These are phyloP conservation scores for Salpingus planirostris DNA, from an alignment of 2,888 invertebrate species.

Conservation along the genomic window DNA sequence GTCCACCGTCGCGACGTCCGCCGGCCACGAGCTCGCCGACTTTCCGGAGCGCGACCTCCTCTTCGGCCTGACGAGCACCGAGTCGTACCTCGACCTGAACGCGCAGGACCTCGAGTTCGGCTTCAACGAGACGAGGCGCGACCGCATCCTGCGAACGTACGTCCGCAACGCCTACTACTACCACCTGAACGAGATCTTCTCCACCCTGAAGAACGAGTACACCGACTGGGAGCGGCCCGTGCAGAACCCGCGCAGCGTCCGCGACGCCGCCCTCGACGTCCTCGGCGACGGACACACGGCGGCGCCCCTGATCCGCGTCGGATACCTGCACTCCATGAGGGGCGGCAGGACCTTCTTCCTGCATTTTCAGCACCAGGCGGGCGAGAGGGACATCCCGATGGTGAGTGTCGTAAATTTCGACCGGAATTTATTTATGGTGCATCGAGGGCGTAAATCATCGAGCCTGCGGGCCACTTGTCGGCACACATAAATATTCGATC, in stretches of 20 bases:
- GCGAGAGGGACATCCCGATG: slow-evolving; percentile 70
- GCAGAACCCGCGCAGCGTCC: slow-evolving; percentile 75
- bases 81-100: slow-evolving; percentile 75
- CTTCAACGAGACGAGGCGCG: slow-evolving; percentile 79
- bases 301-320: slow-evolving; percentile 72
- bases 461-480: too few relatives aligned
- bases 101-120: slow-evolving; percentile 84
- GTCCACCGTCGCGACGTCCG: slow-evolving; percentile 58
- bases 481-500: too few relatives aligned
- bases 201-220: slow-evolving; percentile 88
- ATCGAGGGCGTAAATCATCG: too few relatives aligned
- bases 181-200: slow-evolving; percentile 91
- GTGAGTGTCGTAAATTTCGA: too few relatives aligned
- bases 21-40: slow-evolving; percentile 72
- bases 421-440: too few relatives aligned
- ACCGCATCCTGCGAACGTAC: slow-evolving; percentile 81
- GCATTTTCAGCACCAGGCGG: slow-evolving; percentile 79
- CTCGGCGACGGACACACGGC: slow-evolving; percentile 88
- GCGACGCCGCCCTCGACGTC: slow-evolving; percentile 77
- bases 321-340: slow-evolving; percentile 67
- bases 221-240: slow-evolving; percentile 91
- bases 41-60: slow-evolving; percentile 75
- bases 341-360: slow-evolving; percentile 80
- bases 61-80: slow-evolving; percentile 73
- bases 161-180: slow-evolving; percentile 92